Base-by-base conservation (phyloP, 2,113 vertebrate species). In the Psittacula cyanocephala region DNA sequence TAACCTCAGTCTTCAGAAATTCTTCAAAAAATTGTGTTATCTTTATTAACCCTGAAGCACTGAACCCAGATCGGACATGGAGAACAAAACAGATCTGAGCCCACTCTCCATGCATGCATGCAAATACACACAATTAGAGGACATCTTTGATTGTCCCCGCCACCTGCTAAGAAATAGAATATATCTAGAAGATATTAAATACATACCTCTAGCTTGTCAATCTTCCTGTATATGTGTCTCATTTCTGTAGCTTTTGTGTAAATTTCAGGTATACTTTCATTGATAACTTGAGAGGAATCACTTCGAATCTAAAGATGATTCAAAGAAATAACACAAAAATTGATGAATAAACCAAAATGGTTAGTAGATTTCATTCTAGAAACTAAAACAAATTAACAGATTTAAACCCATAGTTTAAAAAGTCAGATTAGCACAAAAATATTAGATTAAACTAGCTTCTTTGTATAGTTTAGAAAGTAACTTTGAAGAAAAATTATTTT, bases 201-300 rank as follows among this genome's bases (percentile, higher is more conserved):
- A 76, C 97, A 74, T 97, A 99, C 99, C 98, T 99, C 99, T 37
- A 99, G 97, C 55, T 98, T 98, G 97, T 99, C 99, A 88, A 99
- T 99, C 96, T 97, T 98, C 96, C 98, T 95, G 95, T 99, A 99
- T 74, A 99, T 98, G 35, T 98, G 98, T 93, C 98, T 98, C 99
- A 99, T 99, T 97, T 99, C 99, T 37, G 98, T 96, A 19, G 99
- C 99, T 96, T 98, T 99, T 49, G 98, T 97, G 91, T 99, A 96
- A 93, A 99, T 99, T 89, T 99, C 98, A 96, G 99, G 99, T 97
- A 99, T 97, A 72, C 98, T 99, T 97, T 99, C 98, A 91, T 98
- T 98, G 50, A 99, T 98, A 47, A 99, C 98, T 96, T 99, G 97
- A 75, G 98, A 99, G 7, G 99, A 99, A 95, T 99, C 99, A 41